Percentiles rank a stretch among this genome's conserved stretches.
Conservation (phyloP, 2,113 vertebrate genomes). For the Sterrhoptilus dennistouni region DNA sequence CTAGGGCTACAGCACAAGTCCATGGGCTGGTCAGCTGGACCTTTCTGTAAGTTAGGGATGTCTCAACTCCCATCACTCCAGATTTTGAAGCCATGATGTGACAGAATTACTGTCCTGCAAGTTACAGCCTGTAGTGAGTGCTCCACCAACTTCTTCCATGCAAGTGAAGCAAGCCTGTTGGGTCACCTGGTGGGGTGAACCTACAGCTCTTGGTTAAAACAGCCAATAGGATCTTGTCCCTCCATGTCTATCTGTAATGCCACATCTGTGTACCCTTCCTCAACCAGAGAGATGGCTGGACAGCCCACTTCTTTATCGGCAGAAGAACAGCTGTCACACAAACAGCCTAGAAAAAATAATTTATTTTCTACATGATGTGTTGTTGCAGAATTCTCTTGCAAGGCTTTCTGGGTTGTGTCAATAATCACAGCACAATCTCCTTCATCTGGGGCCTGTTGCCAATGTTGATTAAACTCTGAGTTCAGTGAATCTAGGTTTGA, state of each 20-base stretch:
- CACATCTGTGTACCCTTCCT: background rate
- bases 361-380: background rate
- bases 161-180: background rate
- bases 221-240: background rate
- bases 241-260: background rate
- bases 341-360: background rate
- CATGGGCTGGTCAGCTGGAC: background rate
- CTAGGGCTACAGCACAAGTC: background rate
- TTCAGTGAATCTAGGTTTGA: background rate
- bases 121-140: background rate
- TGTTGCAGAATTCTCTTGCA: background rate
- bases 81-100: background rate
- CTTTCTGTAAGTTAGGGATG: background rate
- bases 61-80: background rate
- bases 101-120: background rate
- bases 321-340: background rate
- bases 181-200: background rate
- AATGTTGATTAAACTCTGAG: background rate
- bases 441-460: background rate
- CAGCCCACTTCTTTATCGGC: background rate
- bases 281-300: background rate
- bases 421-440: background rate
- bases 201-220: background rate
- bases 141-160: background rate
- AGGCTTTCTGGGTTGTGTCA: background rate